These are phyloP conservation scores for Lycophotia porphyrea DNA, from an alignment of 2,888 invertebrate genomes.

Conservation along the genomic window DNA sequence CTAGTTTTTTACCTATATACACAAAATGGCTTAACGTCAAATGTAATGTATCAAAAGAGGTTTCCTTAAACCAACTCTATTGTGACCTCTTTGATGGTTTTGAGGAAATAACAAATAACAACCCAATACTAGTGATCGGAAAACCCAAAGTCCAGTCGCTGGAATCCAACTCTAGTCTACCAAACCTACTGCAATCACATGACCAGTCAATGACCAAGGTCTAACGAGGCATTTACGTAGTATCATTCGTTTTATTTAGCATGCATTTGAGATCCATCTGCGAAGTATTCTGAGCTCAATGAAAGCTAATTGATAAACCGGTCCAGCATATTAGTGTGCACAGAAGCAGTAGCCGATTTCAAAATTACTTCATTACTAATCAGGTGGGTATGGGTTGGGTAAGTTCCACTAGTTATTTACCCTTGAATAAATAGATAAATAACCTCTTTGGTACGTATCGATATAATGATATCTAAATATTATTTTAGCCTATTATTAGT, in stretches of 20 bases:
- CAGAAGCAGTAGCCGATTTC: constrained; percentile 23
- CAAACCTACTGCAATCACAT: neutral
- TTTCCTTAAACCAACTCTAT: neutral
- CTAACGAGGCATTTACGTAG: neutral
- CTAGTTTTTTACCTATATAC: neutral
- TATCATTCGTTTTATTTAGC: neutral
- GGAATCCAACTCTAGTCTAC: neutral
- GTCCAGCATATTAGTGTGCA: constrained; percentile 30
- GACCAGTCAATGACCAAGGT: neutral
- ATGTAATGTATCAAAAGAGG: neutral
- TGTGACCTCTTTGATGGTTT: neutral
- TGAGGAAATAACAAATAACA: neutral
- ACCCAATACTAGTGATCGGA: neutral
- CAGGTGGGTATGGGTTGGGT: constrained; percentile 1
- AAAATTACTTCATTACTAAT: constrained; percentile 20
- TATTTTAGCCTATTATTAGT: constrained; percentile 47
- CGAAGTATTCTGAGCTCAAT: neutral
- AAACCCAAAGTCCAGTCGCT: neutral
- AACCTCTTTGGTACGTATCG: constrained; percentile 5
- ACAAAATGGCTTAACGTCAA: neutral
- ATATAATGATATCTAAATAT: constrained; percentile 43
- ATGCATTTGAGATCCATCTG: neutral
- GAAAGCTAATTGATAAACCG: constrained; percentile 30
- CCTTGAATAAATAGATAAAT: constrained; percentile 36
- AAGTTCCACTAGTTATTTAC: constrained; percentile 38